These are phyloP conservation scores for Parasteatoda lunata DNA, from an alignment of 2,888 invertebrate genomes.

Conservation along the genomic window DNA sequence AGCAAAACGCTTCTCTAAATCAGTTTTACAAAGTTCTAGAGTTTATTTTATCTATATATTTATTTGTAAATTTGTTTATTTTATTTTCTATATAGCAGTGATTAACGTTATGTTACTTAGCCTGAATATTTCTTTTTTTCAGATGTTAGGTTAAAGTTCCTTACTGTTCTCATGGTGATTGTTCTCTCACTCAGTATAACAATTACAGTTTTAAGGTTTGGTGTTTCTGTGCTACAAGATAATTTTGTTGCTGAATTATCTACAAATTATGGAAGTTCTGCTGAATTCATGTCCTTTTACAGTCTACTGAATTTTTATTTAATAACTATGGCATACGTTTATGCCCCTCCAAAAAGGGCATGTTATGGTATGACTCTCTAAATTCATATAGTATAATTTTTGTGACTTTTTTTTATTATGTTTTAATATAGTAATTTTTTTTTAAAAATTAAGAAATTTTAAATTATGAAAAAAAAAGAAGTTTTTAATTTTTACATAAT, in stretches of 20 bases:
- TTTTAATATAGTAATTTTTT: too few relatives aligned
- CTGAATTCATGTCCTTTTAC: conserved; percentile 96
- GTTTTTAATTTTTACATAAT: too few relatives aligned
- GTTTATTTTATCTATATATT: too few relatives aligned
- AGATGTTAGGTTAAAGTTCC: conserved; percentile 93
- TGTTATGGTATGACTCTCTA: conserved; percentile 83
- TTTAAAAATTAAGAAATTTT: too few relatives aligned
- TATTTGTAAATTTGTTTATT: too few relatives aligned
- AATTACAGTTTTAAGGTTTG: conserved; percentile 88
- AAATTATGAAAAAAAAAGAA: too few relatives aligned
- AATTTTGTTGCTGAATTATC: conserved; percentile 93
- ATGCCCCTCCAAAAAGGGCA: conserved; percentile 88
- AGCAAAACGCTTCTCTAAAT: too few relatives aligned
- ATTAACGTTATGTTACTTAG: too few relatives aligned
- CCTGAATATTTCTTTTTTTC: conserved; percentile 72
- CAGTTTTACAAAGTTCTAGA: too few relatives aligned
- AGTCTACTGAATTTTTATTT: conserved; percentile 94
- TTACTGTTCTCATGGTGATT: conserved; percentile 88
- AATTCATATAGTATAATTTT: background rate
- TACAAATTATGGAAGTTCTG: conserved; percentile 91
- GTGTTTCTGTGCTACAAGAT: conserved; percentile 91
- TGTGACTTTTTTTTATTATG: too few relatives aligned
- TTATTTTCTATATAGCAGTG: too few relatives aligned
- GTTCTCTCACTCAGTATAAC: conserved; percentile 84
- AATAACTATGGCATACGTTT: conserved; percentile 94